These are phyloP conservation scores for Dexiosoma caninum DNA, from an alignment of 2,888 invertebrate species.

Conservation along the genomic window DNA sequence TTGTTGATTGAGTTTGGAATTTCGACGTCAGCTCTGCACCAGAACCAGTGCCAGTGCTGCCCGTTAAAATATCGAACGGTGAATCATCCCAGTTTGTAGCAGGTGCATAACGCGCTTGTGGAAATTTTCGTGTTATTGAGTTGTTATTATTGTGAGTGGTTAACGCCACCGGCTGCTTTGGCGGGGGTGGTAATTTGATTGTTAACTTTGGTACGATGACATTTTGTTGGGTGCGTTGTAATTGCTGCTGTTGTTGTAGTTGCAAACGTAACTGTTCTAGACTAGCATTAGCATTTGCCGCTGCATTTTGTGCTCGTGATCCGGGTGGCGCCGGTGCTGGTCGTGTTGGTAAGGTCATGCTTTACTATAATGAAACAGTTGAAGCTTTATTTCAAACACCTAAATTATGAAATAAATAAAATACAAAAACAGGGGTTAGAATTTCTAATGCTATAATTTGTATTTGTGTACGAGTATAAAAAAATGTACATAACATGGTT, in stretches of 20 bases:
- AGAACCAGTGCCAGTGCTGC: neutral
- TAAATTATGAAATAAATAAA: constrained; percentile 42
- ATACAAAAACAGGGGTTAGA: neutral
- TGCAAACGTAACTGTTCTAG: constrained; percentile 74
- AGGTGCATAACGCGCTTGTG: constrained; percentile 75
- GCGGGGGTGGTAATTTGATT: constrained; percentile 76
- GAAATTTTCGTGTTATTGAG: constrained; percentile 75
- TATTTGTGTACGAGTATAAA: neutral
- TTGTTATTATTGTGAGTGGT: constrained; percentile 65
- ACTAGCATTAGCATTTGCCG: constrained; percentile 74
- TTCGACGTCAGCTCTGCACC: constrained; percentile 26
- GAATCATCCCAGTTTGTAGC: constrained; percentile 76
- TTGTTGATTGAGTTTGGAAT: constrained; percentile 5
- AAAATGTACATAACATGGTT: neutral
- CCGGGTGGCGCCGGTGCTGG: constrained; percentile 77
- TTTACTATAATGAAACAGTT: constrained; percentile 56
- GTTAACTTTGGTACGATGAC: constrained; percentile 70
- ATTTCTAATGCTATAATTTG: neutral
- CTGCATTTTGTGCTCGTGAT: constrained; percentile 70
- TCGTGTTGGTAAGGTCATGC: constrained; percentile 77
- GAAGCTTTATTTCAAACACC: constrained; percentile 47
- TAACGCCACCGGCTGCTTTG: constrained; percentile 66
- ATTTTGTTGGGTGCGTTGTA: constrained; percentile 68
- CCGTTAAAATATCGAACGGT: constrained; percentile 69
- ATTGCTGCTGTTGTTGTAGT: constrained; percentile 69